Evolutionary conservation across 2,113 vertebrate species (phyloP).

Genomic region (Nannobrachium achirus): DNA sequence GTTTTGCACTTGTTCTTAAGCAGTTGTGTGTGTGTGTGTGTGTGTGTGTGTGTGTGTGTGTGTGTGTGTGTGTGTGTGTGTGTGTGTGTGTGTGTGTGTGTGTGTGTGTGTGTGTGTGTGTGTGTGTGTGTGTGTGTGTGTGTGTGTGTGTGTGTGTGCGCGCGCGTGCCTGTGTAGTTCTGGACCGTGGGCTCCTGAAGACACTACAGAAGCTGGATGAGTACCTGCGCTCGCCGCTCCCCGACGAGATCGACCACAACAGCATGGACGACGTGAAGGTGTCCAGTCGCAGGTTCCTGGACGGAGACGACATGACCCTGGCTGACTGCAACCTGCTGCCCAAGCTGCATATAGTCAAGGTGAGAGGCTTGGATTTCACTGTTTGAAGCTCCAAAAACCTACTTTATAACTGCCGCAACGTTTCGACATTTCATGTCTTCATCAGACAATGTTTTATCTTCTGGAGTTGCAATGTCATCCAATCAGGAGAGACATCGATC

Average conservation of each 20-base stretch:
- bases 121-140: neutral
- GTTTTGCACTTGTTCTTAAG: no score
- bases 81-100: no score
- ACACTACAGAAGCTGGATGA: constrained; percentile 96
- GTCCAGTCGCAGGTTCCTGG: constrained; percentile 91
- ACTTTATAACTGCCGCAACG: no score
- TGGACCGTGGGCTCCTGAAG: constrained; percentile 93
- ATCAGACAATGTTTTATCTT: no score
- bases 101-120: neutral
- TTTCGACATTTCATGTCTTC: no score
- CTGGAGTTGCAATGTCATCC: no score
- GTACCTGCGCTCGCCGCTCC: constrained; percentile 91
- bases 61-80: no score
- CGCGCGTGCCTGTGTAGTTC: constrained; percentile 65
- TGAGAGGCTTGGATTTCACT: no score
- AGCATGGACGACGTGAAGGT: constrained; percentile 90
- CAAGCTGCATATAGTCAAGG: constrained; percentile 98
- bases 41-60: no score
- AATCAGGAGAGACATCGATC: neutral
- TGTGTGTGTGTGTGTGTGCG: neutral
- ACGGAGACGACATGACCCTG: constrained; percentile 95
- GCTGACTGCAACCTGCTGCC: constrained; percentile 97
- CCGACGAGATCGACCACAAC: constrained; percentile 96
- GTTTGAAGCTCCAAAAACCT: no score
- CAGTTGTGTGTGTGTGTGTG: no score